Conservation (phyloP, 2,888 invertebrate species). For the Carcina quercana region DNA sequence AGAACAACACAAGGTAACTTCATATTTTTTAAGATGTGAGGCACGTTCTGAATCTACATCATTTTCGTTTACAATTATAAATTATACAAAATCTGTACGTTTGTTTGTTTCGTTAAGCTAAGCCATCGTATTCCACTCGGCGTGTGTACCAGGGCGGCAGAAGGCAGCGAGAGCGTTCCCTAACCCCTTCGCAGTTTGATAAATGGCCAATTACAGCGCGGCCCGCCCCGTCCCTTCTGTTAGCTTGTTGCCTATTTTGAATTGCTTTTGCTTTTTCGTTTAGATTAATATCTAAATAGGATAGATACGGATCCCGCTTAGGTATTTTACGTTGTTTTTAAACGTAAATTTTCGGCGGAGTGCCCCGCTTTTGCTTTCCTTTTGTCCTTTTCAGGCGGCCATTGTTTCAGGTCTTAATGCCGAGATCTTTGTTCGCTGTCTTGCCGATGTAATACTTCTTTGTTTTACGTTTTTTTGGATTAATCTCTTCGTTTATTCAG, state of each 20-base stretch:
- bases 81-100: conserved; percentile 21
- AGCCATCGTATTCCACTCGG: conserved; percentile 21
- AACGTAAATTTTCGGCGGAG: conserved; percentile 63
- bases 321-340: conserved; percentile 74
- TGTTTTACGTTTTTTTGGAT: conserved; percentile 26
- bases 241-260: conserved; percentile 75
- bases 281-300: conserved; percentile 76
- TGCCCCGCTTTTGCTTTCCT: conserved; percentile 48
- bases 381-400: conserved; percentile 43
- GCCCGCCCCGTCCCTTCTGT: conserved; percentile 68
- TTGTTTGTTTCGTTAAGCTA: conserved; percentile 22
- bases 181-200: conserved; percentile 75
- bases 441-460: conserved; percentile 38
- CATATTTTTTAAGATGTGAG: too few species aligned
- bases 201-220: conserved; percentile 74
- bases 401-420: conserved; percentile 51
- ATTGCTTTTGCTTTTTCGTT: conserved; percentile 75
- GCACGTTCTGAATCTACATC: too few species aligned
- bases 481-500: conserved; percentile 11
- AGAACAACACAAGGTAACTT: too few species aligned
- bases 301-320: conserved; percentile 72
- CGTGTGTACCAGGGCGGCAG: conserved; percentile 49
- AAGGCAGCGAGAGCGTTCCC: conserved; percentile 43
- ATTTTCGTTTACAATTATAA: neutral
- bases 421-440: conserved; percentile 35